phyloP scores from a whole-genome alignment of 2,797 vertebrate genomes.

The Rachycentron canadum region DNA sequence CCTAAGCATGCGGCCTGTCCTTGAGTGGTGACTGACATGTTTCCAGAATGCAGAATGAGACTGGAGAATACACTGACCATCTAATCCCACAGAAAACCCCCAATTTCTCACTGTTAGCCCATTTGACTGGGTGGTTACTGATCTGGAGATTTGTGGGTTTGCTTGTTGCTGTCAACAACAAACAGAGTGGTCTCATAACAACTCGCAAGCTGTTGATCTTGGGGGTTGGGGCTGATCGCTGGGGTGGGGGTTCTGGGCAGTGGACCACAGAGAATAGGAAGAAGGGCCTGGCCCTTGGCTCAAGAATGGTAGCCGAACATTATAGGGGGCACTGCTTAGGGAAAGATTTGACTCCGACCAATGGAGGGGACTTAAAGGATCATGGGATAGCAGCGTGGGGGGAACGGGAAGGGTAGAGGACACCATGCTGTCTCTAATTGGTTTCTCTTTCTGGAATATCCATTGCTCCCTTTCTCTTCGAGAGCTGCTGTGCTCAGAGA shows the following conservation, averaged over 20 bases:
- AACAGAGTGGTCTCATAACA: slow-evolving; percentile 42
- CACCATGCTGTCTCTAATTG: slow-evolving; percentile 82
- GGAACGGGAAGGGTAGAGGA: slow-evolving; percentile 58
- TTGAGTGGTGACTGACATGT: slow-evolving; percentile 63
- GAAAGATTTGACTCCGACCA: slow-evolving; percentile 73
- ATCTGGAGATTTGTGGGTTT: slow-evolving; percentile 46
- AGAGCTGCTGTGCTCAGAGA: slow-evolving; percentile 79
- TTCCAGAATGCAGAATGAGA: slow-evolving; percentile 70
- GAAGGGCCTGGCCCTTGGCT: slow-evolving; percentile 46
- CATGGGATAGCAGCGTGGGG: slow-evolving; percentile 67
- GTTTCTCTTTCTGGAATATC: slow-evolving; percentile 80
- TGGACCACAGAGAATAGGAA: slow-evolving; percentile 54
- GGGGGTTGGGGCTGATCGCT: slow-evolving; percentile 28
- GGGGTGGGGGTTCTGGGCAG: slow-evolving; percentile 31
- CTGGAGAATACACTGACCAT: slow-evolving; percentile 47
- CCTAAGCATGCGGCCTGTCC: slow-evolving; percentile 59
- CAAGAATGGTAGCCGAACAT: slow-evolving; percentile 55
- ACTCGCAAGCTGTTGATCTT: slow-evolving; percentile 54
- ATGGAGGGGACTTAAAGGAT: slow-evolving; percentile 71
- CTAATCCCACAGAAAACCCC: slow-evolving; percentile 30
- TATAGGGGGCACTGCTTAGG: slow-evolving; percentile 54
- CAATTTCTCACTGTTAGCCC: slow-evolving; percentile 37
- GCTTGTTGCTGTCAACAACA: slow-evolving; percentile 58
- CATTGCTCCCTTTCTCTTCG: slow-evolving; percentile 70
- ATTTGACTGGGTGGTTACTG: slow-evolving; percentile 53